Conservation (phyloP, 2,113 vertebrate genomes). For the Mohoua ochrocephala region DNA sequence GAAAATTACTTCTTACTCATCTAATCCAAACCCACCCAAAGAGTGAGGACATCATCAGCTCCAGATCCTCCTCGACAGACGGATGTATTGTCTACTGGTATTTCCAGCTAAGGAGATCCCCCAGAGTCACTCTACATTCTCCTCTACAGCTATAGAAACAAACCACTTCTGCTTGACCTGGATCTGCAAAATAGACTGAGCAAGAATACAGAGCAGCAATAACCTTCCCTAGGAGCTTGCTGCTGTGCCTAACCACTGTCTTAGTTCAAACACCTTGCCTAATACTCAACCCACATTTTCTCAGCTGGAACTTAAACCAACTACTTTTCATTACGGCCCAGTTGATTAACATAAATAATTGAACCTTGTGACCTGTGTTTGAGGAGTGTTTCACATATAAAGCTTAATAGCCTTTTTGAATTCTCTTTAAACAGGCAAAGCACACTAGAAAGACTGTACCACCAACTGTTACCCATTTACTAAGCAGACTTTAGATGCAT, state of each 20-base stretch:
- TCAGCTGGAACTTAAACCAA: background rate
- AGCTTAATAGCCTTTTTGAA: background rate
- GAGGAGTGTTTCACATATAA: background rate
- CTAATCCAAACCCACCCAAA: background rate
- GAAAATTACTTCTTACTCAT: background rate
- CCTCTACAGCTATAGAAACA: background rate
- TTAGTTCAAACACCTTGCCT: background rate
- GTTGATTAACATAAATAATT: background rate
- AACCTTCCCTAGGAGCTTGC: background rate
- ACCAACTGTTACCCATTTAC: background rate
- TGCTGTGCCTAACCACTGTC: background rate
- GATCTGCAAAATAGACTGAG: background rate
- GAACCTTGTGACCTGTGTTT: background rate
- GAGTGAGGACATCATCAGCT: background rate
- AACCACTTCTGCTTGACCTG: background rate
- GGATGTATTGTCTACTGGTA: background rate
- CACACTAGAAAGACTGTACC: background rate
- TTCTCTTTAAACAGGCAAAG: background rate
- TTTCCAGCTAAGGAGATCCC: background rate
- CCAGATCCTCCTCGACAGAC: background rate
- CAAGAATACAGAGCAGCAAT: fast-evolving
- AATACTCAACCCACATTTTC: background rate
- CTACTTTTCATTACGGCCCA: background rate
- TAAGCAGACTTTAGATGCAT: background rate
- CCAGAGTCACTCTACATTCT: background rate